phyloP scores from a whole-genome alignment of 2,797 vertebrate genomes.

The Microchirus variegatus region DNA sequence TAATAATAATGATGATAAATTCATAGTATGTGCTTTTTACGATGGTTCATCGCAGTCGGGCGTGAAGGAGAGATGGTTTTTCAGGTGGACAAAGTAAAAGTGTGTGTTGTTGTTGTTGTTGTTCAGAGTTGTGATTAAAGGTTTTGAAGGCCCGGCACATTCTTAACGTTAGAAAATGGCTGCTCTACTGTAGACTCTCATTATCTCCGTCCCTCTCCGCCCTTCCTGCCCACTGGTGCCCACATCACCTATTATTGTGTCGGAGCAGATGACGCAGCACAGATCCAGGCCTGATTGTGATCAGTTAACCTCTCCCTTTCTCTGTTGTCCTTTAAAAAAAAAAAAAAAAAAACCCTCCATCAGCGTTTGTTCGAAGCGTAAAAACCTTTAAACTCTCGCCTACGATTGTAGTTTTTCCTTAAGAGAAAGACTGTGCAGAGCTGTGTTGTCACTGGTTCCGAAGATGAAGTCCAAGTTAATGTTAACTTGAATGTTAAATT shows the following conservation, averaged over 20 bases:
- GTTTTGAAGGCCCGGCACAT: no score
- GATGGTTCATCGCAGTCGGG: no score
- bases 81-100: constrained; percentile 19
- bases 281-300: constrained; percentile 18
- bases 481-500: no score
- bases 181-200: constrained; percentile 54
- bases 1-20: no score
- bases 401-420: no score
- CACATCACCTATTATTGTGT: constrained; percentile 29
- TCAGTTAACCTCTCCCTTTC: constrained; percentile 2
- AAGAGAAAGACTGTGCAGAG: no score
- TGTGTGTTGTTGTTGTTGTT: constrained; percentile 19
- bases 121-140: neutral
- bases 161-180: no score
- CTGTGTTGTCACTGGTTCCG: no score
- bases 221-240: constrained; percentile 62
- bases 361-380: constrained; percentile 5
- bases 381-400: neutral
- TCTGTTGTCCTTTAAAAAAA: neutral
- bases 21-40: no score
- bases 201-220: constrained; percentile 40
- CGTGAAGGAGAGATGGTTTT: no score
- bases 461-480: no score
- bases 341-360: no score
- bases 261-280: constrained; percentile 26